Evolutionary conservation across 2,797 vertebrate species (phyloP), one percentile per base, ranked within the genome.

Genomic region (Hydrophis major): DNA sequence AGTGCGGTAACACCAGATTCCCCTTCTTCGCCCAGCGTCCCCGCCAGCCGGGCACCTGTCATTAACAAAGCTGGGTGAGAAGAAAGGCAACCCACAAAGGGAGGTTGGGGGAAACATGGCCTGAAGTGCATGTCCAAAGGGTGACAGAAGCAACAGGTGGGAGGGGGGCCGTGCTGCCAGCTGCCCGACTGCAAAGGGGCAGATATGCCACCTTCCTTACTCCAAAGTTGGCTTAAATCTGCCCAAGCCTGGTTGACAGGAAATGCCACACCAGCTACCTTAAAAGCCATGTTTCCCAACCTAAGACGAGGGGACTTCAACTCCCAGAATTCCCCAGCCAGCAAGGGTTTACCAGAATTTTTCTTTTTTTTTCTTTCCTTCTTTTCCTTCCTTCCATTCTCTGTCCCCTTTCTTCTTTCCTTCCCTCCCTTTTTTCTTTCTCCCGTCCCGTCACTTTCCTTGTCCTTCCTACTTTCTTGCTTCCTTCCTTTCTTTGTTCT

Each of bases 111-210:
- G 3, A 20, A 74, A 47, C 47, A 4, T 50, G 47, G 20, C 55
- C 91, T 3, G 32, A 47, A 87, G 50, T 56, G 6, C 91, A 0
- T 83, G 89, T 86, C 57, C 57, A 20, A 37, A 22, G 25, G 27
- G n/a, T 91, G 86, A 92, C 59, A 4, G 32, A 57, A 32, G 2
- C 50, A 92, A 89, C 93, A 94, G 93, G 63, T 89, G 6, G 4
- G 78, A 7, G 20, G 32, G 69, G 69, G 78, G 92, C 14, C 50
- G 0, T 63, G 60, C 10, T 55, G 86, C 42, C 92, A 93, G 86
- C 92, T 86, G 87, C 87, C 57, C 56, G 13, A 28, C 14, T 11
- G 18, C 37, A 12, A 28, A 53, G 13, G n/a, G 11, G 27, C 27
- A 10, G 87, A 27, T 18, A 47, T 66, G 6, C 25, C 10, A 14